A percentile compares a stretch with the other conserved stretches of the same genome.
Conservation (phyloP, 2,113 vertebrate species). For the Suncus etruscus region DNA sequence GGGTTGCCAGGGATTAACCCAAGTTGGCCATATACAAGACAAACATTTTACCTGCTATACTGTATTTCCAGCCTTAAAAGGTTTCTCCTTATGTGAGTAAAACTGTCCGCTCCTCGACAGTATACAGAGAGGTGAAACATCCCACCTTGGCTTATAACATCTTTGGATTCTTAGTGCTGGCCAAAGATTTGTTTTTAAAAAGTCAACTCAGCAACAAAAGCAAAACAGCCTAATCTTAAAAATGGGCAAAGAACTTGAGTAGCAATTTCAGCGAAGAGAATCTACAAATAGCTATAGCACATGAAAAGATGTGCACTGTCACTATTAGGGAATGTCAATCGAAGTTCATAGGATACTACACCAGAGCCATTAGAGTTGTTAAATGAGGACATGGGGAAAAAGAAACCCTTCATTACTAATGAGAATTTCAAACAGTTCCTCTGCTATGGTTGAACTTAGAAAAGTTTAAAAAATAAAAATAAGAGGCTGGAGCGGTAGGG, state of each 20-base stretch:
- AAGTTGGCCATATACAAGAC: no score
- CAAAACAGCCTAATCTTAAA: background rate
- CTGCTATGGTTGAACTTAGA: background rate
- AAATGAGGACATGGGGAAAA: background rate
- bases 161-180: slow-evolving; percentile 12
- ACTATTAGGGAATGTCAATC: background rate
- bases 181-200: background rate
- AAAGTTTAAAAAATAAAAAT: background rate
- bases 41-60: no score
- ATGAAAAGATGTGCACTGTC: background rate
- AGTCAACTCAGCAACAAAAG: background rate
- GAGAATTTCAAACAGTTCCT: background rate
- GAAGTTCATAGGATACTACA: background rate
- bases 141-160: background rate
- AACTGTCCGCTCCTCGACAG: background rate
- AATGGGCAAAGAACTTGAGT: background rate
- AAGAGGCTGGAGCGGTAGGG: no score
- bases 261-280: background rate
- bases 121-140: background rate
- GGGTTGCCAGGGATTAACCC: no score
- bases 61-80: no score
- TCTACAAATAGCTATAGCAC: background rate
- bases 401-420: background rate
- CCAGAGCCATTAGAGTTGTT: background rate
- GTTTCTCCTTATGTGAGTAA: background rate